Percentiles rank a stretch among this genome's conserved stretches.
Evolutionary conservation across 2,888 invertebrate genomes (phyloP).

Genomic region (Mimumesa dahlbomi): DNA sequence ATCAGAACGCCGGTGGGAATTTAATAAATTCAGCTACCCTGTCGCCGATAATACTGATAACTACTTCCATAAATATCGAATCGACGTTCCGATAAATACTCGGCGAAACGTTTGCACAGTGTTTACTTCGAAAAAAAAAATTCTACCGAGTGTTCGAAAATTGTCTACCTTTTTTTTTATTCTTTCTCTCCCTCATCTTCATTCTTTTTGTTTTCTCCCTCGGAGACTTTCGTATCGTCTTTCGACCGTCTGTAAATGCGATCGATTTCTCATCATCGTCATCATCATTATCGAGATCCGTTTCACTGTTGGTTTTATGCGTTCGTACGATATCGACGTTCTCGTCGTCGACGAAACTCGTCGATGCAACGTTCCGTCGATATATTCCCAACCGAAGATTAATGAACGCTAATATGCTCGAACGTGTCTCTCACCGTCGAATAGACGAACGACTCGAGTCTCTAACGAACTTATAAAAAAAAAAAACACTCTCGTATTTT

Average conservation of each 20-base stretch:
- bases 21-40: conserved; percentile 20
- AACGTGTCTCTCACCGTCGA: conserved; percentile 1
- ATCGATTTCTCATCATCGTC: conserved; percentile 56
- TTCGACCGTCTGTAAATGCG: not conserved
- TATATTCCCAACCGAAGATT: conserved; percentile 49
- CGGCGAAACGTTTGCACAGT: not conserved
- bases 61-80: conserved; percentile 19
- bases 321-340: conserved; percentile 38
- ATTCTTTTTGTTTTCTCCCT: no score
- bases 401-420: conserved; percentile 26
- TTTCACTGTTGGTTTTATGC: conserved; percentile 39
- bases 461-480: no score
- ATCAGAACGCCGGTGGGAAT: not conserved
- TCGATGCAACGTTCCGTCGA: conserved; percentile 32
- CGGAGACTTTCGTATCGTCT: no score
- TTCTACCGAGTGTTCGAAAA: no score
- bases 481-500: no score
- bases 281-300: conserved; percentile 48
- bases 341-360: conserved; percentile 1
- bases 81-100: no score
- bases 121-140: no score
- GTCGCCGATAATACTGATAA: conserved; percentile 12
- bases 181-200: no score
- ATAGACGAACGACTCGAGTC: no score
- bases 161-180: no score